phyloP scores from a whole-genome alignment of 2,888 invertebrate species.

The Sarcophaga carnaria region DNA sequence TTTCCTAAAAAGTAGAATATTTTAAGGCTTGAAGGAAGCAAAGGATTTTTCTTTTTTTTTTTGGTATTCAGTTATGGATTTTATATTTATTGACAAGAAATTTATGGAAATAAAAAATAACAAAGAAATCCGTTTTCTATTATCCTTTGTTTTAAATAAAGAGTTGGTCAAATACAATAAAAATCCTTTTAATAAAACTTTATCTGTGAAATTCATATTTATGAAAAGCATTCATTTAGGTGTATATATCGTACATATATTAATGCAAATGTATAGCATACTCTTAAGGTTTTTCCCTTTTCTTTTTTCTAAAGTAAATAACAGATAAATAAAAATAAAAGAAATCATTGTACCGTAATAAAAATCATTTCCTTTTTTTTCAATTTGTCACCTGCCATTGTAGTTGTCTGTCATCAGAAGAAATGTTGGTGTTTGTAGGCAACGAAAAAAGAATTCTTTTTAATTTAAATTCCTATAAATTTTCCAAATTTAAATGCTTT shows the following conservation, averaged over 20 bases:
- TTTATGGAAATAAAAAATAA: background rate
- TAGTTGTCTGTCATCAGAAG: background rate
- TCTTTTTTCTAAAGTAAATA: conserved; percentile 12
- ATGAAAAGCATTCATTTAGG: background rate
- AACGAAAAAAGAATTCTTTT: conserved; percentile 49
- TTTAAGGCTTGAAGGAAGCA: too few relatives aligned
- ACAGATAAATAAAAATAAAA: conserved; percentile 12
- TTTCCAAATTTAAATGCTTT: background rate
- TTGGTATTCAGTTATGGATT: too few relatives aligned
- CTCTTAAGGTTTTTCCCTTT: conserved; percentile 14
- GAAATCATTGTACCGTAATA: conserved; percentile 52
- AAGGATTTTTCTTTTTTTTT: too few relatives aligned
- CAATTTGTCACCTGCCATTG: background rate
- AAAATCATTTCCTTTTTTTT: conserved; percentile 25
- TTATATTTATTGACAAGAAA: background rate
- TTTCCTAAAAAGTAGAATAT: too few relatives aligned
- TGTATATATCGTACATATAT: background rate
- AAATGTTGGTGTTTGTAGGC: conserved; percentile 23
- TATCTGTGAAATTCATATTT: conserved; percentile 25
- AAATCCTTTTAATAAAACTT: background rate
- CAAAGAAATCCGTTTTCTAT: background rate
- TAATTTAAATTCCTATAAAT: conserved; percentile 39
- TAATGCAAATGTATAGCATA: background rate
- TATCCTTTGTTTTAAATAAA: background rate
- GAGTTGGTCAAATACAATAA: background rate